Conservation (phyloP, 2,113 vertebrate genomes). For the Bostrychus sinensis region DNA sequence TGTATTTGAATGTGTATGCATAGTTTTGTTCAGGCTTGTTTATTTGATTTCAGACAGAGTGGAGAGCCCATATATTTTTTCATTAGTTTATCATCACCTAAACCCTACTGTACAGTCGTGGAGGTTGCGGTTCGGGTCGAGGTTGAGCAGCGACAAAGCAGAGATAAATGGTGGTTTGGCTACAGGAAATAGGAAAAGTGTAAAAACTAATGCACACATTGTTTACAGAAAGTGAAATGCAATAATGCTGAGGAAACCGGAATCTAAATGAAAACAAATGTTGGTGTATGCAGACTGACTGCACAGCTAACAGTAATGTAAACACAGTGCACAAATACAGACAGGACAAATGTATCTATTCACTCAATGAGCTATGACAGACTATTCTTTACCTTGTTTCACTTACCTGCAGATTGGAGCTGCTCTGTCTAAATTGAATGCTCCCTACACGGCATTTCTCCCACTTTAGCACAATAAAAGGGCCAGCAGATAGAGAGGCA, state of each 20-base stretch:
- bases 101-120: constrained; percentile 1
- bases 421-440: constrained; percentile 46
- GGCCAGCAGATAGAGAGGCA: constrained; percentile 28
- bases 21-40: neutral
- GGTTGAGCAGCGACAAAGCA: constrained; percentile 1
- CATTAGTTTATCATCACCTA: neutral
- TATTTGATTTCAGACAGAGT: constrained; percentile 3
- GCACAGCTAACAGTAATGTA: constrained; percentile 19
- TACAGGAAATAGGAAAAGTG: constrained; percentile 1
- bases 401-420: constrained; percentile 49
- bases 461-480: constrained; percentile 9
- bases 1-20: neutral
- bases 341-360: neutral
- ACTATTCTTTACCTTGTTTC: constrained; percentile 37
- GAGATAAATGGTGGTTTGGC: constrained; percentile 10
- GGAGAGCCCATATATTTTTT: constrained; percentile 7
- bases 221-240: constrained; percentile 44
- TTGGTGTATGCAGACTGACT: constrained; percentile 42
- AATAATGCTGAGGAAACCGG: constrained; percentile 63
- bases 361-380: constrained; percentile 36
- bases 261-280: constrained; percentile 80
- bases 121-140: neutral
- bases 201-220: constrained; percentile 29
- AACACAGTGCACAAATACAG: neutral
- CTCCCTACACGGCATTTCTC: constrained; percentile 9